Evolutionary conservation across 2,888 invertebrate genomes (phyloP).

Genomic region (Aspidiotus destructor): DNA sequence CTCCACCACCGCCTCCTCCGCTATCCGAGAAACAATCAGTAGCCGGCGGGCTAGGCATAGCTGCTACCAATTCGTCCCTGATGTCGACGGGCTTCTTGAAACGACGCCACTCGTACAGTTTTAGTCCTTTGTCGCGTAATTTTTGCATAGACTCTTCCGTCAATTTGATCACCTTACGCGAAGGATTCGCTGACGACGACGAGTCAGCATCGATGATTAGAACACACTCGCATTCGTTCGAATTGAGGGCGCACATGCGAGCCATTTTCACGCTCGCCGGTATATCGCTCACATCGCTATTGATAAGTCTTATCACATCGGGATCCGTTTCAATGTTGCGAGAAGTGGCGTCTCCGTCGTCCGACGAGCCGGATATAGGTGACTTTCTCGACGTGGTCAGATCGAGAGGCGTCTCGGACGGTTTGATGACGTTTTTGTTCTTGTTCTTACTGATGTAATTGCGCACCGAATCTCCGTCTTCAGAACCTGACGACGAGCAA

Average conservation of each 20-base stretch:
- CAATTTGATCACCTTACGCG: conserved; percentile 12
- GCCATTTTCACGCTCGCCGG: conserved; percentile 20
- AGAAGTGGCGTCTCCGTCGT: neutral
- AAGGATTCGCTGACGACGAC: neutral
- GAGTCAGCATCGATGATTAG: conserved; percentile 6
- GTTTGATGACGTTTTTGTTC: neutral
- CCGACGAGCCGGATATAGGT: no score
- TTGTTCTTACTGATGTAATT: neutral
- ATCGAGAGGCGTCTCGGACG: neutral
- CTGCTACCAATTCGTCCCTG: conserved; percentile 10
- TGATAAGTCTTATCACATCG: no score
- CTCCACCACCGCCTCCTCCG: neutral
- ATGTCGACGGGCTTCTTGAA: conserved; percentile 20
- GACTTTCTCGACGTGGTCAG: neutral
- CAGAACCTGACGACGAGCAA: conserved; percentile 19
- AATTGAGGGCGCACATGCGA: conserved; percentile 12
- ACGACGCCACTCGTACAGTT: conserved; percentile 24
- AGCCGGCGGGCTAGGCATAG: neutral
- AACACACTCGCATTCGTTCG: conserved; percentile 14
- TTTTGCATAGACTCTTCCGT: conserved; percentile 17
- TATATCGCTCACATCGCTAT: conserved; percentile 4
- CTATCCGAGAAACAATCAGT: neutral
- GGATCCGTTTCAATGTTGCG: neutral
- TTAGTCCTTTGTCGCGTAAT: conserved; percentile 18
- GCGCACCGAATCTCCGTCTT: conserved; percentile 17